Evolutionary conservation across 1,140 invertebrate genomes (phyloP).

Genomic region (Hestina assimilis): DNA sequence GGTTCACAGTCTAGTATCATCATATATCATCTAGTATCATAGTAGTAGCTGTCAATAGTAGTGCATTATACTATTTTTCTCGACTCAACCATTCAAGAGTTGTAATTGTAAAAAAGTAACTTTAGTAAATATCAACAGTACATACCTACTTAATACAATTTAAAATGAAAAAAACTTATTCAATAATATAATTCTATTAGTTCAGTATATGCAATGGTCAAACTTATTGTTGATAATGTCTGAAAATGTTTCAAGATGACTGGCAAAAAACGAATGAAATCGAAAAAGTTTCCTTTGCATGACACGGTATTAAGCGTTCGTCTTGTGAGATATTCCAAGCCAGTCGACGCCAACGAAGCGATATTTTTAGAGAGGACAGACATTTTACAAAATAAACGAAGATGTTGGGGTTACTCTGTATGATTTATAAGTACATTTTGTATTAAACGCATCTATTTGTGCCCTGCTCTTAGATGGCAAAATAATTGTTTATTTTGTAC

Average conservation of each 20-base stretch:
- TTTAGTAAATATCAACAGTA: too few species aligned
- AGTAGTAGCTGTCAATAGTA: too few species aligned
- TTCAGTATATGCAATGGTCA: too few species aligned
- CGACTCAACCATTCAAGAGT: too few species aligned
- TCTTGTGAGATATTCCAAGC: slow-evolving; percentile 61
- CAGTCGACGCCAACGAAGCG: slow-evolving; percentile 57
- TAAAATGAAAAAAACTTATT: too few species aligned
- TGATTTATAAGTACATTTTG: slow-evolving; percentile 55
- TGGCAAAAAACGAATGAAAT: slow-evolving; percentile 9
- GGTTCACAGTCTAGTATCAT: too few species aligned
- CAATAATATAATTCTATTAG: too few species aligned
- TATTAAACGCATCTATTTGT: slow-evolving; percentile 11
- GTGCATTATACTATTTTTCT: too few species aligned
- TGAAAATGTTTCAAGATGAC: too few species aligned
- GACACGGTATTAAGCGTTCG: slow-evolving; percentile 39
- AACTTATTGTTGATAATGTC: too few species aligned
- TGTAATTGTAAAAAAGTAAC: neutral
- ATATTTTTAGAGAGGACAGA: slow-evolving; percentile 73
- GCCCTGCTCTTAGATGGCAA: neutral
- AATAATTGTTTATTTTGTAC: neutral
- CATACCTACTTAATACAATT: too few species aligned
- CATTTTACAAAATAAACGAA: slow-evolving; percentile 72
- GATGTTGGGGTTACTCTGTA: slow-evolving; percentile 50
- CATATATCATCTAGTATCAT: too few species aligned
- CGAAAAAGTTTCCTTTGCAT: slow-evolving; percentile 7